phyloP scores from a whole-genome alignment of 2,888 invertebrate species.

The Branchellion lobata region DNA sequence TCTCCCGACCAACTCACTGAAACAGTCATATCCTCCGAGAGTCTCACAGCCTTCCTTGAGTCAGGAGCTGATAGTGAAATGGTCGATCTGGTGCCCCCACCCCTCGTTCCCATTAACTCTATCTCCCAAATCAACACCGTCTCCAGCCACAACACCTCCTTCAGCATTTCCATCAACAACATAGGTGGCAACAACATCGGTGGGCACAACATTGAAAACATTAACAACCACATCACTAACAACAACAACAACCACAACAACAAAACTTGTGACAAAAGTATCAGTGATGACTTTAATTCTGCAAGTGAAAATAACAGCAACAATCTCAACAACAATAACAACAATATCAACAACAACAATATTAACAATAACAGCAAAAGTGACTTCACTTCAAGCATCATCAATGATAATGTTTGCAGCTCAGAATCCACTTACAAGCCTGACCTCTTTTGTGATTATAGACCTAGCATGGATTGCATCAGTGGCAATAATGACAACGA shows the following conservation, averaged over 20 bases:
- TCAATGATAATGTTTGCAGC: too few species aligned
- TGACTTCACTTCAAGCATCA: background rate
- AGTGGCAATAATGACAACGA: background rate
- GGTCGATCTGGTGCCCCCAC: conserved; percentile 33
- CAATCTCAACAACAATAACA: background rate
- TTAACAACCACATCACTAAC: background rate
- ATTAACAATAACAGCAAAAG: background rate
- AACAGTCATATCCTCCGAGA: conserved; percentile 38
- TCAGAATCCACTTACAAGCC: too few species aligned
- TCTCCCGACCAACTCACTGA: conserved; percentile 34
- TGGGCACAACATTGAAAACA: background rate
- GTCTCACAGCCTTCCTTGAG: conserved; percentile 36
- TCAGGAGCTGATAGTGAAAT: conserved; percentile 27
- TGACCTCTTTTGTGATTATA: too few species aligned
- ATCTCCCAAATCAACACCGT: background rate
- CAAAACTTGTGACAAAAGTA: background rate
- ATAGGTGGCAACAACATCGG: background rate
- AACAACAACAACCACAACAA: background rate
- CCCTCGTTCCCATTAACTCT: background rate
- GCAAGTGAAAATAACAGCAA: background rate
- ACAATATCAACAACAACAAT: background rate
- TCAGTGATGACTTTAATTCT: background rate
- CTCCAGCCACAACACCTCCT: background rate
- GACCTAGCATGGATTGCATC: background rate
- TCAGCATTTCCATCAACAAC: conserved; percentile 1